phyloP scores from a whole-genome alignment of 2,888 invertebrate species.

The Iselma pallidipennis region DNA sequence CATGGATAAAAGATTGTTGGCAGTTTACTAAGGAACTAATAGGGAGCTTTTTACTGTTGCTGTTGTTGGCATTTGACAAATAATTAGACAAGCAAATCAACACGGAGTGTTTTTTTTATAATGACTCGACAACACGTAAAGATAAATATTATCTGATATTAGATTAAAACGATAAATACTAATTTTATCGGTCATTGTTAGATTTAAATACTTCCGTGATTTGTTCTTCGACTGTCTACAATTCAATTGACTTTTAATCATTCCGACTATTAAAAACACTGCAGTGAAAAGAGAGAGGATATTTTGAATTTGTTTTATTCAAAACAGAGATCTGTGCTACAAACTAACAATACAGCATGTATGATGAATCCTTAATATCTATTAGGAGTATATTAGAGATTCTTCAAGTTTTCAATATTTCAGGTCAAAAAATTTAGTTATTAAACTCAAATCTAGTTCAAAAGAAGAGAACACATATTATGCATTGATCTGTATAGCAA shows the following conservation, averaged over 20 bases:
- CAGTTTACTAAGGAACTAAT: conserved; percentile 9
- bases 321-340: background rate
- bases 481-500: no score
- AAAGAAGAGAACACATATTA: no score
- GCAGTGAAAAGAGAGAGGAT: background rate
- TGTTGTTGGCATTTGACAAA: conserved; percentile 16
- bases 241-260: no score
- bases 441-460: no score
- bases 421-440: no score
- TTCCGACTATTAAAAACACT: no score
- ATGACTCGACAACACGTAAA: background rate
- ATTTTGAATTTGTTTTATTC: background rate
- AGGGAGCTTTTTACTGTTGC: conserved; percentile 10
- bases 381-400: no score
- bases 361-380: no score
- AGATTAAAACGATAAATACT: background rate
- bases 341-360: no score
- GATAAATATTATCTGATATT: background rate
- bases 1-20: conserved; percentile 9
- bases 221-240: background rate
- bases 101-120: background rate
- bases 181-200: no score
- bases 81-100: conserved; percentile 20
- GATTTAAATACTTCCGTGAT: background rate
- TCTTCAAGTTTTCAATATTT: no score